Percentiles rank a stretch among this genome's conserved stretches.
Conservation (phyloP, 2,797 vertebrate species). For the Peromyscus eremicus region DNA sequence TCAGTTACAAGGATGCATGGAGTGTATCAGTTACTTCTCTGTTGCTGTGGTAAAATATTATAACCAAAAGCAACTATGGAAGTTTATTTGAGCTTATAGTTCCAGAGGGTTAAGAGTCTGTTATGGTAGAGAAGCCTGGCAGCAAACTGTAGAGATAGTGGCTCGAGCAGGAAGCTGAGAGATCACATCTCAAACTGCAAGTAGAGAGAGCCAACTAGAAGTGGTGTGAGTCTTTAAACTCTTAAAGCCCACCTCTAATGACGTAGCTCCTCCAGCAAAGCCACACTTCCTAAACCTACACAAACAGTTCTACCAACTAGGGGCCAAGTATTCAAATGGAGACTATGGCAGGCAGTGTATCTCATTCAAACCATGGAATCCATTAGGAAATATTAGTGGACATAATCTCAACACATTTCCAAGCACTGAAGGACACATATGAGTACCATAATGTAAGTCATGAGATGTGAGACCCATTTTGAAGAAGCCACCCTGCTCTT, state of each 20-base stretch:
- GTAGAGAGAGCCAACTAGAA: background rate
- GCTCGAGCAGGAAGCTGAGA: background rate
- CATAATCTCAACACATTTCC: background rate
- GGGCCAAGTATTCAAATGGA: background rate
- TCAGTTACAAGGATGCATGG: background rate
- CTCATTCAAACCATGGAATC: background rate
- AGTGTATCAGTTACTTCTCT: background rate
- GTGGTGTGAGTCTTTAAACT: background rate
- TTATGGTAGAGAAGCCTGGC: background rate
- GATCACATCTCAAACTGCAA: background rate
- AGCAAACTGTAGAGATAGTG: background rate
- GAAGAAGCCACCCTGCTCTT: background rate
- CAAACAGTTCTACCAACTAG: background rate
- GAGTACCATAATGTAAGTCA: background rate
- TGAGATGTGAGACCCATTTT: background rate
- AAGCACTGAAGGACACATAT: background rate
- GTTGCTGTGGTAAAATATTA: background rate
- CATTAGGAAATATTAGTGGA: background rate
- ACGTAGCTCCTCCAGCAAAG: background rate
- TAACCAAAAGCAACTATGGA: background rate
- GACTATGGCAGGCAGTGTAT: background rate
- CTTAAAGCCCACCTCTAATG: background rate
- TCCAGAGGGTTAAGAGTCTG: no score
- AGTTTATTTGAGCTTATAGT: background rate
- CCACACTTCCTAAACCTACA: background rate